Base-by-base conservation (phyloP, 2,113 vertebrate genomes). In the Marmota flaviventris region DNA sequence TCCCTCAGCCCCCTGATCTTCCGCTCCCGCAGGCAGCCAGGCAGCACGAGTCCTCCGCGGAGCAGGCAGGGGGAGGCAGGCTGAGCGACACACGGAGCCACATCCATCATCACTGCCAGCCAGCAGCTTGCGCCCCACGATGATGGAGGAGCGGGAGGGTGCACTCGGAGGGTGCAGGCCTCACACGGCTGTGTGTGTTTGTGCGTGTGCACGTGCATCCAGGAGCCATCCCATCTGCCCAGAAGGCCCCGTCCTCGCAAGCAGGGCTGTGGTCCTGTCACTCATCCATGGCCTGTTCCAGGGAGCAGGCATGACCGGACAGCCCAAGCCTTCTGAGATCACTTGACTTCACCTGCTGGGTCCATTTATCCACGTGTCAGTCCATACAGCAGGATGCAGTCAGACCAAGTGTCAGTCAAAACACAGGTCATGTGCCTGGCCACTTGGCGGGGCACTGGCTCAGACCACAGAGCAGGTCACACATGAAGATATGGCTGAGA, bases 81-180 rank as follows among this genome's bases (percentile, higher is more conserved):
- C 85, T 9, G 78, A 45, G 94, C 17, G 3, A 8, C 53, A 1
- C 7, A 0, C 0, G 2, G 85, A 83, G 94, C 79, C 12, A 0
- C 93, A 97, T 96, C 92, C 90, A 78, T 96, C 94, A 95, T 92
- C 86, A 2, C 69, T 0, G 29, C 91, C 63, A 70, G 78, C 61
- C 63, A 34, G 82, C 82, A 86, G 85, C 73, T 79, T 20, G 20
- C 51, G 51, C 91, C n/a, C 6, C 79, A 39, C 2, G 16, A n/a
- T 0, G 1, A 2, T 6, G 48, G 53, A 42, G 48, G 16, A 39
- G 17, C 16, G 18, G 18, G 51, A 32, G 39, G 17, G 37, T 11
- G 6, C 58, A 4, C 24, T 2, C 17, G 5, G 77, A 72, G 22
- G 77, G 39, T 14, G 39, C 91, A 75, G 56, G 61, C 17, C 20